Percentiles rank a stretch among this genome's conserved stretches.
phyloP scores from a whole-genome alignment of 2,888 invertebrate species.

The Eurytoma californica region DNA sequence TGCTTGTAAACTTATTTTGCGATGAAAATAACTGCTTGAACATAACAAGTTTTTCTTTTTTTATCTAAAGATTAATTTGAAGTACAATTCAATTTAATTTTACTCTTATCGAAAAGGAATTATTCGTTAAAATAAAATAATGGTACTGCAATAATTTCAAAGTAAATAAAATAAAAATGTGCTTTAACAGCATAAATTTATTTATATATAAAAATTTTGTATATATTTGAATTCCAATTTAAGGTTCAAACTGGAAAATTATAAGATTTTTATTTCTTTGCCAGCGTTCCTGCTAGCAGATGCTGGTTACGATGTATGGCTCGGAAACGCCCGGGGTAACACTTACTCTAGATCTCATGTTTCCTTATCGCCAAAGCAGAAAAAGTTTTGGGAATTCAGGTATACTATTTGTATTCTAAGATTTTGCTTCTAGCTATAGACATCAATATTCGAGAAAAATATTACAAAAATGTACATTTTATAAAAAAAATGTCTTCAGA shows the following conservation, averaged over 20 bases:
- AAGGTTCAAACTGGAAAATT: slow-evolving; percentile 35
- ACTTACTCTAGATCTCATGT: slow-evolving; percentile 52
- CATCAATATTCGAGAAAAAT: background rate
- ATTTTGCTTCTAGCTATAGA: background rate
- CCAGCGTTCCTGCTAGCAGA: slow-evolving; percentile 47
- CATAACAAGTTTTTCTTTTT: no score
- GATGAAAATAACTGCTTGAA: no score
- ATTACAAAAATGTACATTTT: background rate
- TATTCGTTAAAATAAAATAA: no score
- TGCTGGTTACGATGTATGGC: slow-evolving; percentile 50
- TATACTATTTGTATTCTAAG: slow-evolving; percentile 27
- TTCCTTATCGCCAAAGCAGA: slow-evolving; percentile 36
- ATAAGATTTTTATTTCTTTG: slow-evolving; percentile 30
- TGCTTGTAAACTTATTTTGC: no score
- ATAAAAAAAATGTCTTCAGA: slow-evolving; percentile 7
- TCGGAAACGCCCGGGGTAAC: slow-evolving; percentile 53
- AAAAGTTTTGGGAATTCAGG: slow-evolving; percentile 52
- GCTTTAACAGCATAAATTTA: no score
- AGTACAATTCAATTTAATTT: no score
- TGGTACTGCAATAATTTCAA: no score
- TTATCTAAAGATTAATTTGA: no score
- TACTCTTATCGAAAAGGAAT: no score
- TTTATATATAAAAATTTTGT: background rate
- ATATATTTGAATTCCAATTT: slow-evolving; percentile 11
- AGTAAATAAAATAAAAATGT: no score